Evolutionary conservation across 2,113 vertebrate species (phyloP).

Genomic region (Callithrix jacchus): DNA sequence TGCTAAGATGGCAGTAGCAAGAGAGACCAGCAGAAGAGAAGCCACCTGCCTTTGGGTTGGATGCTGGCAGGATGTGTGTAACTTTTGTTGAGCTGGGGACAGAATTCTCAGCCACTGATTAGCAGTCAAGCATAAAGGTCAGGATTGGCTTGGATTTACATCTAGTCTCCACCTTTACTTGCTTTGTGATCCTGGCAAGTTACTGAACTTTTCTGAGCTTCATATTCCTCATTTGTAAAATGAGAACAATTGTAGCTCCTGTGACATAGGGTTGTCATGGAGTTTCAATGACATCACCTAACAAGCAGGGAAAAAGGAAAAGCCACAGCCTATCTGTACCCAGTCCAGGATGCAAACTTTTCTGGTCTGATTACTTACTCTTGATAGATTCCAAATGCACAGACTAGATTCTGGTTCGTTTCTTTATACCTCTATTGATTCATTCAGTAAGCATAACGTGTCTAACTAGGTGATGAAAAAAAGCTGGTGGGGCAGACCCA

Average conservation of each 20-base stretch:
- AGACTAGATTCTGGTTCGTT: background rate
- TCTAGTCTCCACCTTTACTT: background rate
- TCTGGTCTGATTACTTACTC: background rate
- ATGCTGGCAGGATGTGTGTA: background rate
- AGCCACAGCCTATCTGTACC: background rate
- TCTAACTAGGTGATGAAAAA: background rate
- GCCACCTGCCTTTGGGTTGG: background rate
- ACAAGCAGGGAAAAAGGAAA: slow-evolving; percentile 10
- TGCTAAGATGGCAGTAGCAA: background rate
- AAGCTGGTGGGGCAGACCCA: background rate
- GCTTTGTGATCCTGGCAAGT: background rate
- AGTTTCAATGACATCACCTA: slow-evolving; percentile 25
- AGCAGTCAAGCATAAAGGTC: slow-evolving; percentile 13
- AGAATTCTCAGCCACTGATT: background rate
- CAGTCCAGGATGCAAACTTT: background rate
- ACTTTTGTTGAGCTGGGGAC: background rate
- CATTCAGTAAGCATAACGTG: background rate
- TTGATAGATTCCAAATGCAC: slow-evolving; percentile 12
- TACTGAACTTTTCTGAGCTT: background rate
- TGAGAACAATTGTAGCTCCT: slow-evolving; percentile 42
- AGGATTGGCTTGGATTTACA: background rate
- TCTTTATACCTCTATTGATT: background rate
- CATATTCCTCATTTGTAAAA: slow-evolving; percentile 47
- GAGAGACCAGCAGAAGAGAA: background rate
- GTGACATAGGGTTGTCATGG: slow-evolving; percentile 16